Evolutionary conservation across 2,888 invertebrate genomes (phyloP).

Genomic region (Ophion slaviceki): DNA sequence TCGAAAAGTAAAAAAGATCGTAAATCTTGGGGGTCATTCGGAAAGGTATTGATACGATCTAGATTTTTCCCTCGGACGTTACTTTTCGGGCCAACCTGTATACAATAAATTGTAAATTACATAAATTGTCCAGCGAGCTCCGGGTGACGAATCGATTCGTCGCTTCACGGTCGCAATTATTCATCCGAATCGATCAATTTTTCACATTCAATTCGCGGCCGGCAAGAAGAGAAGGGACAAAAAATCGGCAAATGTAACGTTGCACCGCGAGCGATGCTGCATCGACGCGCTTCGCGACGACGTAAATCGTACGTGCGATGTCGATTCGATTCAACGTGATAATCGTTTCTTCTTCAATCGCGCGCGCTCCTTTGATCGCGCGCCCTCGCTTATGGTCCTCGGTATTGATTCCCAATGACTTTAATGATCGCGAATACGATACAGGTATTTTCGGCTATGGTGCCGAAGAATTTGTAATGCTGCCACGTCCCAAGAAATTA

Average conservation of each 20-base stretch:
- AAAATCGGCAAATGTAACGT: not conserved
- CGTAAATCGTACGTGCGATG: not conserved
- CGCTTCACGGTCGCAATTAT: constrained; percentile 19
- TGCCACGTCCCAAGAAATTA: not conserved
- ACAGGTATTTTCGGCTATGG: not conserved
- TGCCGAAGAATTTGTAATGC: constrained; percentile 3
- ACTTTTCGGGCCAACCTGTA: not conserved
- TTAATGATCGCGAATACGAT: constrained; percentile 9
- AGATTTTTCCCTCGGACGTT: not conserved
- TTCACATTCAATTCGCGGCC: not conserved
- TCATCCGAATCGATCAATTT: constrained; percentile 24
- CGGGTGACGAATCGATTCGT: constrained; percentile 56
- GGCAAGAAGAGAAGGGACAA: not conserved
- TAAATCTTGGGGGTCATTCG: too few relatives aligned
- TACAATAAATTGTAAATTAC: not conserved
- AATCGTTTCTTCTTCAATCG: constrained; percentile 21
- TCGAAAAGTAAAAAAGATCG: too few relatives aligned
- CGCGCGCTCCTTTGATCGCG: not conserved
- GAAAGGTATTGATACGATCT: too few relatives aligned
- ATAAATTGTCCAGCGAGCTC: not conserved
- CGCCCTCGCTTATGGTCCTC: not conserved
- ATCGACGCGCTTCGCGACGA: not conserved
- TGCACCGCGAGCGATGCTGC: not conserved
- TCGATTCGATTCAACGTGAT: constrained; percentile 15
- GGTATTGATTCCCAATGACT: too few relatives aligned